A percentile compares a stretch with the other conserved stretches of the same genome.
phyloP scores from a whole-genome alignment of 1,140 invertebrate species.

The Spodoptera frugiperda region DNA sequence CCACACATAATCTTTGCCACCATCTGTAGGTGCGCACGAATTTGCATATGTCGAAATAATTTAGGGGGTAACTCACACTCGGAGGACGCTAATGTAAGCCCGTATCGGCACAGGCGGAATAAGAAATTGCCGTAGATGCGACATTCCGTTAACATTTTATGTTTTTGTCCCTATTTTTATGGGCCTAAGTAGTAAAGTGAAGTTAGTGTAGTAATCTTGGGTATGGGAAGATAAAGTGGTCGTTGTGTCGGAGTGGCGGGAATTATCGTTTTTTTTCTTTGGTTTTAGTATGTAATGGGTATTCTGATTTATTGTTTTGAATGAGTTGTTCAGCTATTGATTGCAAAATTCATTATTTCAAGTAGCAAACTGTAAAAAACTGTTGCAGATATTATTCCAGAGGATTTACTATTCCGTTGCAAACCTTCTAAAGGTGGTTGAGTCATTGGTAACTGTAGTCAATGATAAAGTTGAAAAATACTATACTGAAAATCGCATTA shows the following conservation, averaged over 20 bases:
- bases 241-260: neutral
- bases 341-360: too few relatives aligned
- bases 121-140: conserved; percentile 64
- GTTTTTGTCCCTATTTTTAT: conserved; percentile 39
- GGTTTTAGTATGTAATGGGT: too few relatives aligned
- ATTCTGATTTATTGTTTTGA: too few relatives aligned
- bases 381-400: too few relatives aligned
- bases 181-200: conserved; percentile 34
- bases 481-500: too few relatives aligned
- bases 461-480: too few relatives aligned
- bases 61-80: conserved; percentile 75
- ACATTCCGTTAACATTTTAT: conserved; percentile 44
- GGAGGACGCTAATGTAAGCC: conserved; percentile 72
- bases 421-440: too few relatives aligned
- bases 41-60: conserved; percentile 86
- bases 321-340: too few relatives aligned
- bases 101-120: conserved; percentile 67
- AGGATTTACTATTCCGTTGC: too few relatives aligned
- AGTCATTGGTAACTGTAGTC: too few relatives aligned
- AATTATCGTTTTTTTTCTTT: too few relatives aligned
- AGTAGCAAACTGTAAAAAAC: too few relatives aligned
- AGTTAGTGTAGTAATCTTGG: conserved; percentile 37
- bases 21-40: conserved; percentile 83
- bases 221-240: neutral
- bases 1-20: conserved; percentile 68